Percentiles rank a stretch among this genome's conserved stretches.
phyloP scores from a whole-genome alignment of 2,113 vertebrate species.

The Microcebus lehilahytsara region DNA sequence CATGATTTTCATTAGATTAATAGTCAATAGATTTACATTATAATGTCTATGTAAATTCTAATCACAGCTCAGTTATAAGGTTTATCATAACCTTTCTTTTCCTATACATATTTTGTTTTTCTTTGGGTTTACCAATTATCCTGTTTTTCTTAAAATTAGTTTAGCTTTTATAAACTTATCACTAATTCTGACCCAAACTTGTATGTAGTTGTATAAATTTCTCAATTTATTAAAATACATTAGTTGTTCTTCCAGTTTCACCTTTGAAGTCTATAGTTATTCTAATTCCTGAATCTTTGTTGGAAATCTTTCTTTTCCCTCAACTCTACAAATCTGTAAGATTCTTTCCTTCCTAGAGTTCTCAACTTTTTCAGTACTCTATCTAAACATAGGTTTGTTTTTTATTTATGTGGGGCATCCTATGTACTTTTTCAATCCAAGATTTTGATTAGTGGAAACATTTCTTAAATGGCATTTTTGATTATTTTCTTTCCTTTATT shows the following conservation, averaged over 20 bases:
- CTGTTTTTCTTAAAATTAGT: background rate
- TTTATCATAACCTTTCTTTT: background rate
- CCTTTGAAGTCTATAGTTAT: background rate
- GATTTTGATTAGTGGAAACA: background rate
- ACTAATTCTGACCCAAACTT: background rate
- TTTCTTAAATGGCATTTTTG: background rate
- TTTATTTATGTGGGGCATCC: background rate
- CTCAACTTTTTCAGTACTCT: background rate
- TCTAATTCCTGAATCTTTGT: background rate
- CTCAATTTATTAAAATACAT: background rate
- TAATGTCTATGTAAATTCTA: background rate
- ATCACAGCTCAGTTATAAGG: background rate
- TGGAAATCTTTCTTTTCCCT: background rate
- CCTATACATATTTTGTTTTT: background rate
- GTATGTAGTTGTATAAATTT: background rate
- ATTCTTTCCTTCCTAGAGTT: background rate
- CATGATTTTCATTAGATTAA: background rate
- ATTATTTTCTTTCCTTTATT: background rate
- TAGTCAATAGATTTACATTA: background rate
- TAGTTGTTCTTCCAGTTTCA: background rate
- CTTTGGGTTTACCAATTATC: background rate
- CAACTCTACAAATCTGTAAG: background rate
- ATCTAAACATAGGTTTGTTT: background rate
- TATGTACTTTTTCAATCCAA: background rate
- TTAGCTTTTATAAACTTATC: background rate